Evolutionary conservation across 2,797 vertebrate genomes (phyloP).

Genomic region (Rhodeus uyekii): DNA sequence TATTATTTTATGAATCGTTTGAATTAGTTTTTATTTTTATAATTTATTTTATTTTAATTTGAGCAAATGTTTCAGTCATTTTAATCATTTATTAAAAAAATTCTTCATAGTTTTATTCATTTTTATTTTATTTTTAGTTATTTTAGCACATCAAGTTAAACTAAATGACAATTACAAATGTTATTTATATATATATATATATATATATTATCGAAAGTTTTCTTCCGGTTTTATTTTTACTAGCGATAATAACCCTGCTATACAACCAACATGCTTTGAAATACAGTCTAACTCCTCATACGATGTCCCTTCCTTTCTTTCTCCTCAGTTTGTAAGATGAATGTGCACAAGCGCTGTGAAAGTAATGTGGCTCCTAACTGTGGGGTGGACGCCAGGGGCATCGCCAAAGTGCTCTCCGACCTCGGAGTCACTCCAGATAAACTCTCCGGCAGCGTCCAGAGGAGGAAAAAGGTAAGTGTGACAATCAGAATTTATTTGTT

Average conservation of each 20-base stretch:
- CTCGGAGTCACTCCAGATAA: slow-evolving; percentile 96
- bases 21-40: background rate
- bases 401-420: slow-evolving; percentile 94
- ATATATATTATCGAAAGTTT: background rate
- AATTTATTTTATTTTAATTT: background rate
- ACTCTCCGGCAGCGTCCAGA: slow-evolving; percentile 89
- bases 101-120: background rate
- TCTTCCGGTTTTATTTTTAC: background rate
- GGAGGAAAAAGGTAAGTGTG: slow-evolving; percentile 87
- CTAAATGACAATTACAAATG: background rate
- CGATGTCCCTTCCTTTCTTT: slow-evolving; percentile 19
- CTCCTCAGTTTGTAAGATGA: slow-evolving; percentile 93
- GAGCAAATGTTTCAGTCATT: background rate
- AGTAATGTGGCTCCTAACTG: slow-evolving; percentile 95
- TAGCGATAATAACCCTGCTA: background rate
- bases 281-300: background rate
- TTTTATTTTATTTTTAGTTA: background rate
- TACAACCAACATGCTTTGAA: background rate
- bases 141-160: background rate
- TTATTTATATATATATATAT: too few relatives aligned
- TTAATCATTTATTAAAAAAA: background rate
- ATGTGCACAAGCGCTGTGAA: slow-evolving; percentile 95
- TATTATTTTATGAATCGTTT: background rate
- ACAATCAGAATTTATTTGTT: background rate
- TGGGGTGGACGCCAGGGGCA: slow-evolving; percentile 92